These are phyloP conservation scores for Tragelaphus strepsiceros DNA, from an alignment of 2,113 vertebrate species.

Conservation along the genomic window DNA sequence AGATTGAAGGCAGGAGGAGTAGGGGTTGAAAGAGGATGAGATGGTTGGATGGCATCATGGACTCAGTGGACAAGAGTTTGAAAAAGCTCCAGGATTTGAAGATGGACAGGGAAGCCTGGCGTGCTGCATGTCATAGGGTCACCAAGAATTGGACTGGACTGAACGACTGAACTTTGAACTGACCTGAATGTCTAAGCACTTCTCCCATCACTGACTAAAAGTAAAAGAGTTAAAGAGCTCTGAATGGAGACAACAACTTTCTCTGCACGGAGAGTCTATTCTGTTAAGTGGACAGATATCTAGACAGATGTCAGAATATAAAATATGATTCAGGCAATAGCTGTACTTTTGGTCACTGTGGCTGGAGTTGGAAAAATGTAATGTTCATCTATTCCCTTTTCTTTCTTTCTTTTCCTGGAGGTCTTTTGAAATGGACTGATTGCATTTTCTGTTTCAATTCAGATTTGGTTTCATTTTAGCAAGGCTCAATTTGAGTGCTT, in stretches of 20 bases:
- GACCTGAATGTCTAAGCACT: neutral
- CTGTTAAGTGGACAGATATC: neutral
- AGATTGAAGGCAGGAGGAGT: neutral
- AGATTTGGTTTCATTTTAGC: neutral
- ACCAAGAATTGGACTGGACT: neutral
- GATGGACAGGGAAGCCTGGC: neutral
- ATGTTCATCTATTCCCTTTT: neutral
- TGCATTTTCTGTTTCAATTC: slow-evolving; percentile 22
- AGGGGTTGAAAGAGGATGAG: neutral
- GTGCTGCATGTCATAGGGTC: neutral
- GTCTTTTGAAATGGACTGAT: neutral
- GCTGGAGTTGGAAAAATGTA: neutral
- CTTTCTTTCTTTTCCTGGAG: neutral
- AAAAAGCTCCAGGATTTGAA: neutral
- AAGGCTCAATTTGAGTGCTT: slow-evolving; percentile 7
- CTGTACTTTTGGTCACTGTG: neutral
- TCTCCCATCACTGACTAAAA: neutral
- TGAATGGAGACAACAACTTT: neutral
- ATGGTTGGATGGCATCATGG: neutral
- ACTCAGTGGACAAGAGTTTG: neutral
- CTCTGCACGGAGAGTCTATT: neutral
- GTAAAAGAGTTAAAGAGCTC: neutral
- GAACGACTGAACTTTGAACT: no score
- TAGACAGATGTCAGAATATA: neutral
- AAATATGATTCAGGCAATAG: neutral